Evolutionary conservation across 2,888 invertebrate species (phyloP).

Genomic region (Machimus atricapillus): DNA sequence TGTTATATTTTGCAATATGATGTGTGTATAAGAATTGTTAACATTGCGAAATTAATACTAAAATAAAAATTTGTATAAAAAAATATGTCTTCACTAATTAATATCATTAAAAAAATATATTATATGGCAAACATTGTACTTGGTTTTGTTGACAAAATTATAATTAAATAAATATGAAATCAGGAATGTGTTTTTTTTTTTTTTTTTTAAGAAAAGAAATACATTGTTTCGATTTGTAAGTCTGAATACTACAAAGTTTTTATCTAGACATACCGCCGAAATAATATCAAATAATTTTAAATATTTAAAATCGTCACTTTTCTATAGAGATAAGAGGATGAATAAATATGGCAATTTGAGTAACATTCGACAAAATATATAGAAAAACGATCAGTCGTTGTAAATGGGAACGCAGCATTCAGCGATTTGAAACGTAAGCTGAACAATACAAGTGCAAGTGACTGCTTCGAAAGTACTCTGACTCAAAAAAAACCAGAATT

Average conservation of each 20-base stretch:
- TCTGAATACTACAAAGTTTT: not conserved
- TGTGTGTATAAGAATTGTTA: not conserved
- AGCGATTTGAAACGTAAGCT: not conserved
- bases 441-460: not conserved
- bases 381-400: not conserved
- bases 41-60: not conserved
- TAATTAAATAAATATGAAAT: not conserved
- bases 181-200: not conserved
- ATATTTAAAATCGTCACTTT: not conserved
- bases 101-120: not conserved
- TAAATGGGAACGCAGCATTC: too few species aligned
- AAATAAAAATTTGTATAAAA: not conserved
- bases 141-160: not conserved
- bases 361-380: not conserved
- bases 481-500: not conserved
- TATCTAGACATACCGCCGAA: not conserved
- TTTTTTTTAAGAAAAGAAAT: not conserved
- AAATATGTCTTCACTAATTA: not conserved
- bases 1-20: constrained; percentile 1
- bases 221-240: not conserved
- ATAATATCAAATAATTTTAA: not conserved
- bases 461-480: too few species aligned
- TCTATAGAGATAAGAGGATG: not conserved
- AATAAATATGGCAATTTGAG: not conserved
- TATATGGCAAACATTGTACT: constrained; percentile 11